Conservation (phyloP, 2,113 vertebrate genomes). For the Theristicus caerulescens region DNA sequence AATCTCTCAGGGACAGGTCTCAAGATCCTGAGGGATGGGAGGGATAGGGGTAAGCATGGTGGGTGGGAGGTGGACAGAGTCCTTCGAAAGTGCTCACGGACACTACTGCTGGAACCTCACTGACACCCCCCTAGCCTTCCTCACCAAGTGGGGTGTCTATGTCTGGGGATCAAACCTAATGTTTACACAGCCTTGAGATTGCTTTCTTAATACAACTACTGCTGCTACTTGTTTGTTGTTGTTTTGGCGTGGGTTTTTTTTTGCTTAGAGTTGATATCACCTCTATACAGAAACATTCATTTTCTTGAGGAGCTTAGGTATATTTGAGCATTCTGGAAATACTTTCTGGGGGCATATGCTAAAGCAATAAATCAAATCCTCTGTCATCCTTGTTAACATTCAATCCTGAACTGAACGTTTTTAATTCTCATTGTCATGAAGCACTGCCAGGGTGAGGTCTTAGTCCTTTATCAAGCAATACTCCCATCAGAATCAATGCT, state of each 20-base stretch:
- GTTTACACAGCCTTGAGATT: background rate
- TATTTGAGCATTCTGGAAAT: background rate
- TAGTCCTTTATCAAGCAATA: background rate
- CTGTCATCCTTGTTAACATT: background rate
- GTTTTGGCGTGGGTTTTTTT: background rate
- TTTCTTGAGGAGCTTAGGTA: background rate
- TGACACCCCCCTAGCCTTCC: background rate
- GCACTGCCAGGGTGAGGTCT: background rate
- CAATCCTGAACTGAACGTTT: background rate
- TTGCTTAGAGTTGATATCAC: background rate
- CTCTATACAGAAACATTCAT: background rate
- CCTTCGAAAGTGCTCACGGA: background rate
- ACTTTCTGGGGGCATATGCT: background rate
- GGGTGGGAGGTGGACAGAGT: background rate
- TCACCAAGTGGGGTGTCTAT: accelerated
- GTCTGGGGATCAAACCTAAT: background rate
- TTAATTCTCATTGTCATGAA: background rate
- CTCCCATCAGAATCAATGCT: background rate
- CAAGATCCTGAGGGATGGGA: background rate
- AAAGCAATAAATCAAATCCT: background rate
- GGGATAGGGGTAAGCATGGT: background rate
- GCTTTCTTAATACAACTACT: background rate
- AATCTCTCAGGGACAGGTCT: background rate
- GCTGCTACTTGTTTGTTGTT: background rate
- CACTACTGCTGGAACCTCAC: background rate